A percentile compares a stretch with the other conserved stretches of the same genome.
These are phyloP conservation scores for Phalanger gymnotis DNA, from an alignment of 2,797 vertebrate genomes.

Conservation along the genomic window DNA sequence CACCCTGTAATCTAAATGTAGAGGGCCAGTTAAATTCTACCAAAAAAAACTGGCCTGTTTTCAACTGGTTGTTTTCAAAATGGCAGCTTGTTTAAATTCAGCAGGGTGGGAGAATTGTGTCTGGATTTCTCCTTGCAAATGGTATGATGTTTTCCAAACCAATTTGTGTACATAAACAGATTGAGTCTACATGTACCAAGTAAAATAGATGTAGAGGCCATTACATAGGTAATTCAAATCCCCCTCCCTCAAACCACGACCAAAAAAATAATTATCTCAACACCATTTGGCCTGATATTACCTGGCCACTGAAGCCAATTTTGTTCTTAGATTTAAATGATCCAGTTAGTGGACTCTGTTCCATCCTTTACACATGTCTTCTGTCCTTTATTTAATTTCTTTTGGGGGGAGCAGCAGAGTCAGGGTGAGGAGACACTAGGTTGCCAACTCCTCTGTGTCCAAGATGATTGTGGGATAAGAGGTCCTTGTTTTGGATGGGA, in stretches of 20 bases:
- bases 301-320: conserved; percentile 27
- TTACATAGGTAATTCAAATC: conserved; percentile 8
- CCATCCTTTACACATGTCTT: neutral
- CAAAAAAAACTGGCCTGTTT: neutral
- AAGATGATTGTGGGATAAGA: neutral
- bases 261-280: conserved; percentile 5
- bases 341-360: conserved; percentile 24
- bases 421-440: neutral
- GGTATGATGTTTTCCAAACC: neutral
- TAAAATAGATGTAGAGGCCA: conserved; percentile 16
- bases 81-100: conserved; percentile 22
- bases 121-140: neutral
- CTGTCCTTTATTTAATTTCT: neutral
- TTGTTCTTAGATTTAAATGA: conserved; percentile 17
- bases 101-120: neutral
- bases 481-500: neutral
- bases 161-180: neutral
- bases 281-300: conserved; percentile 43
- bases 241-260: neutral
- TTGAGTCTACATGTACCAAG: neutral
- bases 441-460: neutral
- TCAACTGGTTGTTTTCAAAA: neutral
- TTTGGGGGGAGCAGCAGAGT: neutral
- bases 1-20: neutral
- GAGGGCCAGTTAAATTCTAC: neutral